Conservation (phyloP, 1,140 invertebrate genomes). For the Leucophenga varia region DNA sequence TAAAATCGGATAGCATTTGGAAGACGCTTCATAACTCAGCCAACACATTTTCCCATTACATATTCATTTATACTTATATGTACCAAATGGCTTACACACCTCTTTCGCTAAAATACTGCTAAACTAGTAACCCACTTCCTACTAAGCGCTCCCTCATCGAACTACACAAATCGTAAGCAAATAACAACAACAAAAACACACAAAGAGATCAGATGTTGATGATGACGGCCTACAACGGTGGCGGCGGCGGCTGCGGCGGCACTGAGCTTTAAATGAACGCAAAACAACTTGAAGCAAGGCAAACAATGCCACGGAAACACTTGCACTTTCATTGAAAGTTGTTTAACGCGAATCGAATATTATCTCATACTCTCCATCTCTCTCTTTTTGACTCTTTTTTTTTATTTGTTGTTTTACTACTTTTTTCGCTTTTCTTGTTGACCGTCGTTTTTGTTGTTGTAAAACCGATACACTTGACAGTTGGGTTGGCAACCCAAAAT, state of each 20-base stretch:
- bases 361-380: too few relatives aligned
- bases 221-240: constrained; percentile 16
- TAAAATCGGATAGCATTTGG: too few relatives aligned
- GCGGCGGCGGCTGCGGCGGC: not conserved
- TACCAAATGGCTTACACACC: too few relatives aligned
- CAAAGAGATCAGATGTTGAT: too few relatives aligned
- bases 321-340: constrained; percentile 53
- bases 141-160: too few relatives aligned
- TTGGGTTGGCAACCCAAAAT: not conserved
- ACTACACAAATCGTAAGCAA: too few relatives aligned
- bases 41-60: too few relatives aligned
- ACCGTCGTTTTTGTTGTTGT: constrained; percentile 1
- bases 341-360: constrained; percentile 11
- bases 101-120: too few relatives aligned
- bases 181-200: too few relatives aligned
- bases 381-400: too few relatives aligned
- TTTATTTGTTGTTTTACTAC: too few relatives aligned
- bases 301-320: constrained; percentile 50
- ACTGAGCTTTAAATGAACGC: constrained; percentile 1
- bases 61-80: too few relatives aligned
- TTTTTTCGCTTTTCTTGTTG: not conserved
- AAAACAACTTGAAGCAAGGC: not conserved
- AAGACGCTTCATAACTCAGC: constrained; percentile 17
- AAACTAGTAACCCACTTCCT: constrained; percentile 47
- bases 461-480: constrained; percentile 1